Evolutionary conservation across 2,888 invertebrate species (phyloP).

Genomic region (Tanytarsus gracilentus): DNA sequence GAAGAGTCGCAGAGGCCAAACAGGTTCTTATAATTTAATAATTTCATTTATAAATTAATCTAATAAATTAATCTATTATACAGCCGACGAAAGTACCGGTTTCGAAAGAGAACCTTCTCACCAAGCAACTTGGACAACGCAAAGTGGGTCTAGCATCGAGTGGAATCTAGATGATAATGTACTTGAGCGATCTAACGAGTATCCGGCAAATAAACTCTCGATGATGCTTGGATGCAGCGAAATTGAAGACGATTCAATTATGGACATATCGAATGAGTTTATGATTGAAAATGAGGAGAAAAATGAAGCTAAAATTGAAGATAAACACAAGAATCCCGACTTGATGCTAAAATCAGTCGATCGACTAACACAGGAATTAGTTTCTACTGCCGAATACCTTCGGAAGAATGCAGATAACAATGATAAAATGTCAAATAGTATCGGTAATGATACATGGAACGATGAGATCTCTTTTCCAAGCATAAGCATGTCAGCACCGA

Average conservation of each 20-base stretch:
- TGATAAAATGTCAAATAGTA: slow-evolving; percentile 41
- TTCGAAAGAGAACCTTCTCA: slow-evolving; percentile 23
- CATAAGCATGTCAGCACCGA: slow-evolving; percentile 64
- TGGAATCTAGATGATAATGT: slow-evolving; percentile 34
- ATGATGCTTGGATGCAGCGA: slow-evolving; percentile 40
- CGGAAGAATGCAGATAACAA: slow-evolving; percentile 41
- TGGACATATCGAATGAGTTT: slow-evolving; percentile 46
- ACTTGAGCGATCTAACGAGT: slow-evolving; percentile 44
- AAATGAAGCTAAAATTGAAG: slow-evolving; percentile 34
- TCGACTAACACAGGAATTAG: slow-evolving; percentile 54
- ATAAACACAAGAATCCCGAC: slow-evolving; percentile 53
- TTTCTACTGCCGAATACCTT: slow-evolving; percentile 55
- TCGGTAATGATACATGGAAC: slow-evolving; percentile 62
- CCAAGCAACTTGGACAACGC: slow-evolving; percentile 38
- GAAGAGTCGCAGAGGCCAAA: no score
- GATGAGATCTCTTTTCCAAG: slow-evolving; percentile 75
- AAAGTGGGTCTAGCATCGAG: slow-evolving; percentile 45
- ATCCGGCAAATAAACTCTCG: slow-evolving; percentile 39
- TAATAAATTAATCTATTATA: no score
- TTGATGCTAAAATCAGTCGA: slow-evolving; percentile 60
- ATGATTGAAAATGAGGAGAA: slow-evolving; percentile 41
- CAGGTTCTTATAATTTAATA: no score
- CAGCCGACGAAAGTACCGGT: slow-evolving; percentile 29
- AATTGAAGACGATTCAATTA: slow-evolving; percentile 42
- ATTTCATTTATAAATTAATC: no score